Base-by-base conservation (phyloP, 2,797 vertebrate genomes). In the Loriculus beryllinus region DNA sequence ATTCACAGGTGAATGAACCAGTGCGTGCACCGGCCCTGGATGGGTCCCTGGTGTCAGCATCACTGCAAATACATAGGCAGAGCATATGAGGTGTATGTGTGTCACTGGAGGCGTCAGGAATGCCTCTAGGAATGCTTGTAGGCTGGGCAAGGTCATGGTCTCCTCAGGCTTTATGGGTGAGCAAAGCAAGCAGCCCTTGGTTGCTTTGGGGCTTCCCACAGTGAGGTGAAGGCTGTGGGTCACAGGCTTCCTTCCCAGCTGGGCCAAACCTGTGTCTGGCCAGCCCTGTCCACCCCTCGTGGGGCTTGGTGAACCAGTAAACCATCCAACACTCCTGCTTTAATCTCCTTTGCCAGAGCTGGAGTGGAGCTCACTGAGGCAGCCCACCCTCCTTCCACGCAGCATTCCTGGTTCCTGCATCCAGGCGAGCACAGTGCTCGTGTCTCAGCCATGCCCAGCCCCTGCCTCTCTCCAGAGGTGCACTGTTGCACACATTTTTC, bases 401-500 rank as follows among this genome's bases (percentile, higher is more conserved):
- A 71, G 43, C 43, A 12, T 31, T 72, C 37, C 3, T 35, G 37
- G 12, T 9, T 86, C 40, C 51, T 39, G 57, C 43, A 79, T 63
- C 57, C 68, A 22, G 75, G 54, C 76, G 65, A 48, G 37, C 12
- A 39, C 42, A 3, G 33, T 56, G 33, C 68, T 82, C 15, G 22
- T 45, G 39, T 57, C 54, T 35, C 60, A 70, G 6, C 54, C 63
- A 1, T 1, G 18, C 35, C 87, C 88, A 0, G 2, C 86, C 82
- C 89, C 89, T 63, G 59, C 85, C 90, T 26, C 71, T 78, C 82
- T 92, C 7, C 3, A 3, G 25, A 67, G 82, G 92, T 88, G 89
- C 82, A 1, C 40, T 96, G 91, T 82, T 93, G 95, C 95, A 95
- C 96, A 86, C 93, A 7, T 97, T 96, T 96, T 93, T 94, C 96